A percentile compares a stretch with the other conserved stretches of the same genome.
Conservation (phyloP, 2,888 invertebrate species). For the Crioceris asparagi region DNA sequence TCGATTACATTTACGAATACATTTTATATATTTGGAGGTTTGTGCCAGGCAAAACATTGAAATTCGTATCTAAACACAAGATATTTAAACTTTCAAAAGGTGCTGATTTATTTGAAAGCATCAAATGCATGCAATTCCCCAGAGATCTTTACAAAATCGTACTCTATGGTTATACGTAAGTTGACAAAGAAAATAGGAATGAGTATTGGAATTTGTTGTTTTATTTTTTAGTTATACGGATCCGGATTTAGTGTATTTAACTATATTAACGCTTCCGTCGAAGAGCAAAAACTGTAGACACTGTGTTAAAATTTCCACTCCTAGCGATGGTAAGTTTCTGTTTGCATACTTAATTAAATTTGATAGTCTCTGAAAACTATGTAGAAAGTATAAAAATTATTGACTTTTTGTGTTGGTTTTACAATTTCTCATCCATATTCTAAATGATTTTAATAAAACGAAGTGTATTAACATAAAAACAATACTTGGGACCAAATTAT, state of each 20-base stretch:
- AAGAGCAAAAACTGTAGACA: slow-evolving; percentile 51
- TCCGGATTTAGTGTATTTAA: slow-evolving; percentile 49
- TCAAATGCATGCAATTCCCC: slow-evolving; percentile 63
- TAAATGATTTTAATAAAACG: too few relatives aligned
- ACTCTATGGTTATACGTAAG: slow-evolving; percentile 58
- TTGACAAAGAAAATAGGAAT: slow-evolving; percentile 12
- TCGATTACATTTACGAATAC: slow-evolving; percentile 30
- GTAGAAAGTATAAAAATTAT: too few relatives aligned
- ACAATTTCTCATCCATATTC: too few relatives aligned
- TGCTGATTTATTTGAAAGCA: slow-evolving; percentile 39
- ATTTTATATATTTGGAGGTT: slow-evolving; percentile 37
- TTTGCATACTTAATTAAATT: too few relatives aligned
- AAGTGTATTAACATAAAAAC: too few relatives aligned
- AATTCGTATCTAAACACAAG: slow-evolving; percentile 33
- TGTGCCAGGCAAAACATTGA: slow-evolving; percentile 32
- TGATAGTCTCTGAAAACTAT: too few relatives aligned
- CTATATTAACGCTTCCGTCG: slow-evolving; percentile 56
- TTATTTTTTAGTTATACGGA: slow-evolving; percentile 27
- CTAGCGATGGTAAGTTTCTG: slow-evolving; percentile 29
- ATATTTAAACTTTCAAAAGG: slow-evolving; percentile 35
- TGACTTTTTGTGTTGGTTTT: too few relatives aligned
- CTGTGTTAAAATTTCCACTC: slow-evolving; percentile 24
- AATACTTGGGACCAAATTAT: too few relatives aligned
- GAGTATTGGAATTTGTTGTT: slow-evolving; percentile 1
- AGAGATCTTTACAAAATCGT: slow-evolving; percentile 53